These are phyloP conservation scores for Pogonocichla stellata DNA, from an alignment of 2,113 vertebrate species.

Conservation along the genomic window DNA sequence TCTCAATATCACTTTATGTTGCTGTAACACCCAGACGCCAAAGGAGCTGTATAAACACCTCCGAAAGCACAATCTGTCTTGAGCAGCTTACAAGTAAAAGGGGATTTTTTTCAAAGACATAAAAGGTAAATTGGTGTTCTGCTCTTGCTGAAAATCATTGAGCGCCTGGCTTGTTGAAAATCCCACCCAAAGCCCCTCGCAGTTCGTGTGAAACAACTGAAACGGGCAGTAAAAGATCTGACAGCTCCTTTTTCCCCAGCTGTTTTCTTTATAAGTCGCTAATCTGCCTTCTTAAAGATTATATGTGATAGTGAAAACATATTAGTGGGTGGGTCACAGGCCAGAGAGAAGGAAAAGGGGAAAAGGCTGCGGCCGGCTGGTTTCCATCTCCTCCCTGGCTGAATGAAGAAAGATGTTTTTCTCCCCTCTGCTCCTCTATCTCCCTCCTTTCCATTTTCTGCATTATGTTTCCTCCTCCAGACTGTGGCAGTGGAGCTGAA, in stretches of 20 bases:
- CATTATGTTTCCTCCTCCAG: constrained; percentile 59
- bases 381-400: constrained; percentile 28
- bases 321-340: not conserved
- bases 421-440: constrained; percentile 32
- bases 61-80: constrained; percentile 15
- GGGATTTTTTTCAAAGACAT: not conserved
- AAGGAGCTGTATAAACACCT: constrained; percentile 35
- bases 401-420: constrained; percentile 60
- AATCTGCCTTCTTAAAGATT: not conserved
- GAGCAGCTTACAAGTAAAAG: constrained; percentile 13
- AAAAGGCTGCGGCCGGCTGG: not conserved
- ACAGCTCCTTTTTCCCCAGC: not conserved
- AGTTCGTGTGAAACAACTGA: fast-evolving
- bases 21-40: not conserved
- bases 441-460: constrained; percentile 49
- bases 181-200: not conserved
- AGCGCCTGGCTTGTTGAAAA: not conserved
- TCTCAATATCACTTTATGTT: not conserved
- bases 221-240: not conserved
- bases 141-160: constrained; percentile 7
- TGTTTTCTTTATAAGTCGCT: not conserved
- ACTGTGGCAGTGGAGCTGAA: constrained; percentile 47
- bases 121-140: constrained; percentile 16
- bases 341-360: not conserved
- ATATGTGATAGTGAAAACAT: not conserved